Conservation (phyloP, 2,113 vertebrate species). For the Eulacestoma nigropectus region DNA sequence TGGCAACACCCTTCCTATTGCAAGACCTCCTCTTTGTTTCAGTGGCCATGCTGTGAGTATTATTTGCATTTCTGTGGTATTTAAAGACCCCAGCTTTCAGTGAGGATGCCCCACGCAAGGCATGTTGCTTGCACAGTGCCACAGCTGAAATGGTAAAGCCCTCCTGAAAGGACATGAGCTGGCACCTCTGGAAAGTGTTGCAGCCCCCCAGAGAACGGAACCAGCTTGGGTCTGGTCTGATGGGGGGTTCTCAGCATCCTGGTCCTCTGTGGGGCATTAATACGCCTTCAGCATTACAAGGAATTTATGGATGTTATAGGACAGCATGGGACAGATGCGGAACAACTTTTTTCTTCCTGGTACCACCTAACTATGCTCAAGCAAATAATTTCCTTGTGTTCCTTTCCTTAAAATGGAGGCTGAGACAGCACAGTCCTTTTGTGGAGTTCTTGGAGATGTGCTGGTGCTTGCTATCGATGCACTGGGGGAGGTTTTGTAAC, state of each 20-base stretch:
- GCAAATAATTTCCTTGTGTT: not conserved
- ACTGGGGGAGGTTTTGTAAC: not conserved
- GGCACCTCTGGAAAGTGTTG: not conserved
- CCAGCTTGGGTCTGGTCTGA: not conserved
- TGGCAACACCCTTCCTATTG: not conserved
- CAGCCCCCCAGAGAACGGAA: not conserved
- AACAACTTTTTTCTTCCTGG: not conserved
- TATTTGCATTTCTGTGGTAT: not conserved
- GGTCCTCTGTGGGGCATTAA: not conserved
- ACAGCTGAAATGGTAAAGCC: not conserved
- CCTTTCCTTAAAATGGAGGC: not conserved
- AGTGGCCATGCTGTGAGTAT: not conserved
- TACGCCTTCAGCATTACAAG: not conserved
- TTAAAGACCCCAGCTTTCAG: not conserved
- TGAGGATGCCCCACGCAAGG: not conserved
- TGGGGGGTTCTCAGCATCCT: not conserved
- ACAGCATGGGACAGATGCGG: fast-evolving
- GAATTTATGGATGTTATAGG: not conserved
- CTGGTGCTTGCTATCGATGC: fast-evolving
- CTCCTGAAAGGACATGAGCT: not conserved
- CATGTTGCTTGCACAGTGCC: not conserved
- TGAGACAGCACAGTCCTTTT: not conserved
- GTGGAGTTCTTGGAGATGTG: not conserved
- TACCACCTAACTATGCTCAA: not conserved
- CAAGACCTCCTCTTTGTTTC: not conserved